phyloP scores from a whole-genome alignment of 2,113 vertebrate genomes.

The Condylura cristata region DNA sequence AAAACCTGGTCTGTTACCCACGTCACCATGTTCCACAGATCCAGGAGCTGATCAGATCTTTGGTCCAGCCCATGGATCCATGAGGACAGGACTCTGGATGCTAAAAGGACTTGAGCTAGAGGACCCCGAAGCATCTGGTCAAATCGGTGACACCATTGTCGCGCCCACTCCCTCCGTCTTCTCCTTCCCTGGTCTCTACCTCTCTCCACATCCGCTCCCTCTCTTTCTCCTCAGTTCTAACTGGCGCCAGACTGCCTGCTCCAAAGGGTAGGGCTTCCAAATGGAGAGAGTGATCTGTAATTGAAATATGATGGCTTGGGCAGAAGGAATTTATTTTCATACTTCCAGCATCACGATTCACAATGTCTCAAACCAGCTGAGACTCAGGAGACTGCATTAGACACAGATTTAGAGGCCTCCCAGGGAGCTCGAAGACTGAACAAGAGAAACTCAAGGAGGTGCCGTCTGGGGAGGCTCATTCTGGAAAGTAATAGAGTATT shows the following conservation, averaged over 20 bases:
- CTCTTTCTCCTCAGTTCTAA: not conserved
- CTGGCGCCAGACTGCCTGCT: not conserved
- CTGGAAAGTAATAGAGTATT: not conserved
- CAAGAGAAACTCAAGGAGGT: not conserved
- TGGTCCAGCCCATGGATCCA: no score
- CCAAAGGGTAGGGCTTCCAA: not conserved
- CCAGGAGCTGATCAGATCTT: not conserved
- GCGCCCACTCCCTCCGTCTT: not conserved
- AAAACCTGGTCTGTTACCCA: not conserved
- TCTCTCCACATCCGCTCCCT: not conserved
- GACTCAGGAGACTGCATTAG: constrained; percentile 59
- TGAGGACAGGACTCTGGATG: no score
- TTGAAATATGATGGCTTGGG: constrained; percentile 46
- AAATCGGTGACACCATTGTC: not conserved
- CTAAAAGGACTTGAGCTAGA: not conserved
- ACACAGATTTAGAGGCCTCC: constrained; percentile 47
- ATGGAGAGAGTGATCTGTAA: constrained; percentile 51
- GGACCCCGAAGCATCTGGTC: not conserved
- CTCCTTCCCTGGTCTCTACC: accelerated
- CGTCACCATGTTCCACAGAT: not conserved
- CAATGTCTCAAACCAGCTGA: constrained; percentile 54
- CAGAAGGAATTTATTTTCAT: constrained; percentile 80
- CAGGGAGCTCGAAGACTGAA: not conserved
- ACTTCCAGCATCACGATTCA: constrained; percentile 59
- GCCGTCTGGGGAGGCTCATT: not conserved